Base-by-base conservation (phyloP, 1,140 invertebrate genomes). In the Nasonia vitripennis region DNA sequence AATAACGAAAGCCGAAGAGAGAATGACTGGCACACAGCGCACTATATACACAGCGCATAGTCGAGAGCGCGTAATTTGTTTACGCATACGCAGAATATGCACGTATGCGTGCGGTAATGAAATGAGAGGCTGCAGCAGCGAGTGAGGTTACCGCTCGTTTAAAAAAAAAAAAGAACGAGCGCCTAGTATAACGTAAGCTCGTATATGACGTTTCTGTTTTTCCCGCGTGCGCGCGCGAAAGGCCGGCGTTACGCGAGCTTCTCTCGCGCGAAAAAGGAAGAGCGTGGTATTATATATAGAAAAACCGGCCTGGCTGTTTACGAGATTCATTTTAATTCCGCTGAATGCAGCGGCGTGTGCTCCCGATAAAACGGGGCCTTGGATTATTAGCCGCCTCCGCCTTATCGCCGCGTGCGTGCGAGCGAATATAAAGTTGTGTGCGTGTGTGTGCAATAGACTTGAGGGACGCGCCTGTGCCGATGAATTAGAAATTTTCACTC, bases 51-150 rank as follows among this genome's bases (percentile, higher is more conserved):
- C 48, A 1, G 48, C 51, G 31, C 82, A 62, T 78, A 75, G 6
- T 51, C 11, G 11, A 17, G 34, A 37, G 34, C 14, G 31, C 48
- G 51, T 80, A 84, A 84, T 84, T 84, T 81, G 84, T 85, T 81
- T 74, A 81, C 70, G 70, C 68, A 70, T 62, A n/a, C 51, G 7
- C 55, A 62, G 55, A 62, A 55, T 12, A 51, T 55, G 17, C 55
- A 20, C 51, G 73, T 23, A 2, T 45, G 71, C 17, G 55, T 75
- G 34, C 68, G 5, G 81, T 79, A 86, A 83, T 81, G 20, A 73
- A 83, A 86, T 31, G 73, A 86, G 74, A 77, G 73, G 11, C 48
- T 81, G n/a, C 2, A 12, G 41, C 41, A 45, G 37, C 79, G 14
- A 17, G n/a, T 70, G 70, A 71, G 80, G 62, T 79, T 70, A 20